A percentile compares a stretch with the other conserved stretches of the same genome.
phyloP scores from a whole-genome alignment of 1,140 invertebrate genomes.

The Ceratitis capitata region DNA sequence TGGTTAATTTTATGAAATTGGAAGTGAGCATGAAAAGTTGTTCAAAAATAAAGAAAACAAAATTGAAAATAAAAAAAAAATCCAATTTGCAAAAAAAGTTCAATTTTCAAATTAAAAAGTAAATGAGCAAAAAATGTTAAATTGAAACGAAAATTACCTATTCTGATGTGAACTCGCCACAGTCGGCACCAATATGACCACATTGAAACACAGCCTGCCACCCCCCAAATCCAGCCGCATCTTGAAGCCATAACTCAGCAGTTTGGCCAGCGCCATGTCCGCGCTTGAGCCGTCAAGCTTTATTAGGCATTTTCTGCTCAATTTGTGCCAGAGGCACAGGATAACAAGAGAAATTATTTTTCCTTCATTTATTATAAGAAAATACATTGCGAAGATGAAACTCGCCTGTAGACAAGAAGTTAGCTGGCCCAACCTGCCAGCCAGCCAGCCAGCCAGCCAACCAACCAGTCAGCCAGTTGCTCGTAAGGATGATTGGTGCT shows the following conservation, averaged over 20 bases:
- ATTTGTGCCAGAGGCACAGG: conserved; percentile 61
- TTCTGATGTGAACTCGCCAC: conserved; percentile 45
- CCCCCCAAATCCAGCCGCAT: background rate
- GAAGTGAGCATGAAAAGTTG: conserved; percentile 15
- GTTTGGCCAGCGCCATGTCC: background rate
- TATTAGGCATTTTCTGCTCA: conserved; percentile 65
- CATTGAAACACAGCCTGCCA: background rate
- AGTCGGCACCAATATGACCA: background rate
- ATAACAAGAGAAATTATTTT: conserved; percentile 65
- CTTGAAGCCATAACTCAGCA: too few relatives aligned
- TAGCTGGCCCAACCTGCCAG: background rate
- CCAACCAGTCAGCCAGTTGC: background rate
- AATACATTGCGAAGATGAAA: conserved; percentile 21
- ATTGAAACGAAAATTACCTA: conserved; percentile 65
- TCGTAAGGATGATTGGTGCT: background rate
- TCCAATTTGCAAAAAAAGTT: background rate
- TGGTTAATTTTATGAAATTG: background rate
- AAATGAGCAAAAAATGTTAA: conserved; percentile 56
- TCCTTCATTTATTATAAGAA: conserved; percentile 48
- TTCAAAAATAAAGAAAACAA: background rate
- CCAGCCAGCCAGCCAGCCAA: too few relatives aligned
- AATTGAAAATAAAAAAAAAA: background rate
- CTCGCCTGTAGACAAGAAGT: background rate
- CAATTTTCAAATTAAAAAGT: conserved; percentile 42
- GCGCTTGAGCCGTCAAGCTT: conserved; percentile 54